Percentiles rank a stretch among this genome's conserved stretches.
Evolutionary conservation across 1,140 invertebrate genomes (phyloP).

Genomic region (Cyclargus thomasi): DNA sequence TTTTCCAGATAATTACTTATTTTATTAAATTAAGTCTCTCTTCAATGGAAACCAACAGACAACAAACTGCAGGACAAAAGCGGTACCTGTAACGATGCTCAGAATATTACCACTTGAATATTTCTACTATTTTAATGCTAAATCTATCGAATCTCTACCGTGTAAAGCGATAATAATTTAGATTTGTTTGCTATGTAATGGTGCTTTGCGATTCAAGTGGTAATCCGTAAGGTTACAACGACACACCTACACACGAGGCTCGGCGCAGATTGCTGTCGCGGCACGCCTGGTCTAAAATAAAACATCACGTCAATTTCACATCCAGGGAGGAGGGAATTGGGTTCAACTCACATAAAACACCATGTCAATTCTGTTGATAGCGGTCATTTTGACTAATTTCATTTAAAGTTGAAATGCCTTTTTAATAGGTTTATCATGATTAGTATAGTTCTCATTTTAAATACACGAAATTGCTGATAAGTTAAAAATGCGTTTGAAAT

Average conservation of each 20-base stretch:
- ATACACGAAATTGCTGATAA: too few relatives aligned
- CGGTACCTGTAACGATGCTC: slow-evolving; percentile 38
- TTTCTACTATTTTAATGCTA: slow-evolving; percentile 1
- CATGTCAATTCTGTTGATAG: slow-evolving; percentile 7
- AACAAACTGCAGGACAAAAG: slow-evolving; percentile 48
- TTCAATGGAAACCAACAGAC: slow-evolving; percentile 53
- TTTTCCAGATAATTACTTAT: too few relatives aligned
- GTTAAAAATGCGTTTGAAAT: too few relatives aligned
- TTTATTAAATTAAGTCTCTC: too few relatives aligned
- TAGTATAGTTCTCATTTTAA: too few relatives aligned
- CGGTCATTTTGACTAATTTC: background rate
- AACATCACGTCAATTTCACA: slow-evolving; percentile 62
- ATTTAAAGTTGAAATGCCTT: too few relatives aligned
- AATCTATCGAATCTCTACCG: slow-evolving; percentile 7
- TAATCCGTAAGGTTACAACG: slow-evolving; percentile 64
- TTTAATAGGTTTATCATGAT: too few relatives aligned
- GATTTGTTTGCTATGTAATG: background rate
- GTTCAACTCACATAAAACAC: slow-evolving; percentile 24
- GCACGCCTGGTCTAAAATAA: slow-evolving; percentile 75
- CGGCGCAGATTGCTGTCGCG: slow-evolving; percentile 74
- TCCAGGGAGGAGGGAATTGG: slow-evolving; percentile 31
- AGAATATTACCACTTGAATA: slow-evolving; percentile 53
- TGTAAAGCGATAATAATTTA: background rate
- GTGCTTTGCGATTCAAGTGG: slow-evolving; percentile 46
- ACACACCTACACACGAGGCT: slow-evolving; percentile 76